Conservation (phyloP, 2,888 invertebrate species). For the Pteria penguin region DNA sequence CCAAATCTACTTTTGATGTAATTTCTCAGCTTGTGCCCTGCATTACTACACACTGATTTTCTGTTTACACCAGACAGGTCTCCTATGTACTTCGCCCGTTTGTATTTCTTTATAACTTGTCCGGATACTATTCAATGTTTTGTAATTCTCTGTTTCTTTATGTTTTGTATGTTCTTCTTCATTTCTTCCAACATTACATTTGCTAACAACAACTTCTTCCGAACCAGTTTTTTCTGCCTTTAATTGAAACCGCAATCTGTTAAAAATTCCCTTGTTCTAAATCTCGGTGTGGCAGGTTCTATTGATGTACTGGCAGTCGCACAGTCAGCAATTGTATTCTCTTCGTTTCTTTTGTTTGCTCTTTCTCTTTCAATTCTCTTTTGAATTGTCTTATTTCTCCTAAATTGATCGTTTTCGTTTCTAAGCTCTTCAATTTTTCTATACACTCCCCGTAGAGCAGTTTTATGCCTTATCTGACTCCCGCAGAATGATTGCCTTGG, state of each 20-base stretch:
- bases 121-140: background rate
- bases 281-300: background rate
- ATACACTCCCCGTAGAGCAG: background rate
- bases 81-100: background rate
- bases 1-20: conserved; percentile 12
- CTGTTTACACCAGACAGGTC: background rate
- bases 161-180: background rate
- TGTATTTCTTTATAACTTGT: background rate
- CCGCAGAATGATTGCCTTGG: background rate
- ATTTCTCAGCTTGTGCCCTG: background rate
- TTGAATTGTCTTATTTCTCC: background rate
- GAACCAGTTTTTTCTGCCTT: background rate
- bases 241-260: background rate
- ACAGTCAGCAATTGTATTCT: background rate
- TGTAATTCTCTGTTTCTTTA: background rate
- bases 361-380: background rate
- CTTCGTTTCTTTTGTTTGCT: background rate
- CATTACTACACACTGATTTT: background rate
- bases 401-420: background rate
- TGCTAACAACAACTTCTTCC: background rate
- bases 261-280: background rate
- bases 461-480: background rate
- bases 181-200: background rate
- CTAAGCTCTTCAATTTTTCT: background rate
- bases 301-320: background rate